Percentiles rank a stretch among this genome's conserved stretches.
These are phyloP conservation scores for Calliopum simillimum DNA, from an alignment of 2,888 invertebrate genomes.

Conservation along the genomic window DNA sequence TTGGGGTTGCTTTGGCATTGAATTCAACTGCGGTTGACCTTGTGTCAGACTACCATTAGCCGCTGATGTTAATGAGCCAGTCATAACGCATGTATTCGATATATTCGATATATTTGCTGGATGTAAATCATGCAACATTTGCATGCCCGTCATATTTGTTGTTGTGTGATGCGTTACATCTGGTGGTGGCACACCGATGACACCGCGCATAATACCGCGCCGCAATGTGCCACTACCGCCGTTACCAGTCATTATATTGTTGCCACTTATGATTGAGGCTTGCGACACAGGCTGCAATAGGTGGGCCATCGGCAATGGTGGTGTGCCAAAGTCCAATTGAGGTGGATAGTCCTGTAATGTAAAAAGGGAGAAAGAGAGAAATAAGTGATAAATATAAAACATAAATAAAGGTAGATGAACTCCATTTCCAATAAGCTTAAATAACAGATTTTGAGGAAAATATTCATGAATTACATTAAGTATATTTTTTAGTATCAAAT, in stretches of 20 bases:
- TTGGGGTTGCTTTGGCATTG: slow-evolving; percentile 71
- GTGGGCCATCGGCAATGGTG: slow-evolving; percentile 62
- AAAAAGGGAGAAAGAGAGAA: slow-evolving; percentile 12
- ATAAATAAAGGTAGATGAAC: neutral
- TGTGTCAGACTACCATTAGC: slow-evolving; percentile 63
- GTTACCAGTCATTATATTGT: slow-evolving; percentile 45
- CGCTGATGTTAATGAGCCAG: slow-evolving; percentile 59
- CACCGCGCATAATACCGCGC: slow-evolving; percentile 64
- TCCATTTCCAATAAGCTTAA: neutral
- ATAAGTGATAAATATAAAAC: neutral
- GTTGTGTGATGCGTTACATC: slow-evolving; percentile 67
- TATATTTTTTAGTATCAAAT: neutral
- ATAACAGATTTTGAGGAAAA: too few relatives aligned
- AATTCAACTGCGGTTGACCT: slow-evolving; percentile 49
- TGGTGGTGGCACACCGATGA: slow-evolving; percentile 64
- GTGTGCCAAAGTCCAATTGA: slow-evolving; percentile 63
- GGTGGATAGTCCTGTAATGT: slow-evolving; percentile 64
- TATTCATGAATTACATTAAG: too few relatives aligned
- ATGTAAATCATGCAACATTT: slow-evolving; percentile 60
- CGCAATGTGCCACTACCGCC: slow-evolving; percentile 60
- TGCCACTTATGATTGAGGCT: slow-evolving; percentile 57
- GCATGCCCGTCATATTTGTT: slow-evolving; percentile 45
- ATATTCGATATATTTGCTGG: slow-evolving; percentile 62
- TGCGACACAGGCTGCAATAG: slow-evolving; percentile 59
- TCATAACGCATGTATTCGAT: slow-evolving; percentile 52